Evolutionary conservation across 2,888 invertebrate species (phyloP), one percentile per base, ranked within the genome.

Genomic region (Cecidostiba fungosa): DNA sequence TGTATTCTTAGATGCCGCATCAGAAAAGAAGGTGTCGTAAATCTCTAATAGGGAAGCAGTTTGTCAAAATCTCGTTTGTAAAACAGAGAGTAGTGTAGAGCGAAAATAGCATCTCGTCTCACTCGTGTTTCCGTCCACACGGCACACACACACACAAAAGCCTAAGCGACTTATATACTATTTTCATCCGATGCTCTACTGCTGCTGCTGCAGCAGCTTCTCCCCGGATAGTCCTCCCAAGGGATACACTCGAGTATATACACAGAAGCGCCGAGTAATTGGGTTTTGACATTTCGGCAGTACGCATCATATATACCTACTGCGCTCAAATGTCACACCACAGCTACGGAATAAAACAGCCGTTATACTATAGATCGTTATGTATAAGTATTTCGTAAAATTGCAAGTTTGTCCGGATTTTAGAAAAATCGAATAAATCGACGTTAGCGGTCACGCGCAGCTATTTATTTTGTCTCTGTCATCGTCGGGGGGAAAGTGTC

Each of bases 271-370:
- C 59, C 6, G 89, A 90, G 90, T 92, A 92, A 93, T 92, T 92
- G 90, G 90, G 90, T 90, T 92, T 91, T 90, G 90, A 91, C 91
- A 88, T 88, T 82, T 82, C 54, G 76, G 54, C 66, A 77, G 62
- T 54, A 59, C 59, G 77, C 66, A 12, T 50, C 16, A 50, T 50
- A 16, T 12, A 50, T 16, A 50, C 16, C 12, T 87, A 80, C 84
- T 77, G 74, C 77, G 81, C 76, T 86, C 85, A 84, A 77, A 80
- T 83, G 86, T 86, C 87, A 88, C 88, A 88, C 87, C 87, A 82
- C 82, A 85, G 89, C 19, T n/a, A n/a, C 59, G 10, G 0, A 36
- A 36, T 43, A 10, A 43, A 43, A 43, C 3, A 32, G 32, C 32
- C 32, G 32, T 32, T 32, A 3, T 32, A 32, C 2, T 32, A 32